Evolutionary conservation across 2,888 invertebrate genomes (phyloP).

Genomic region (Panzeria rudis): DNA sequence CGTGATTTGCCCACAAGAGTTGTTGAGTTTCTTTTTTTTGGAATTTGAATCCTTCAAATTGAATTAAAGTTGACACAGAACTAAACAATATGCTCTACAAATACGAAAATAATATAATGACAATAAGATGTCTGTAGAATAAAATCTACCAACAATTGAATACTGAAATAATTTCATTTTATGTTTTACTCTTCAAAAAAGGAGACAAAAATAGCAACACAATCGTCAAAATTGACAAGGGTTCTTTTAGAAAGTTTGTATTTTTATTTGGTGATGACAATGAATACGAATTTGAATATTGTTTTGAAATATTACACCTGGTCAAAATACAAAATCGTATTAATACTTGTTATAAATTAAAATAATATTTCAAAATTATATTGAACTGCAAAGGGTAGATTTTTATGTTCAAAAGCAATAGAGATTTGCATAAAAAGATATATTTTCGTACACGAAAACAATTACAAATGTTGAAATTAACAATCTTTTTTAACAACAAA

Average conservation of each 20-base stretch:
- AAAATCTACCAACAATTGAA: constrained; percentile 58
- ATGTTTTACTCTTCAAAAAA: constrained; percentile 16
- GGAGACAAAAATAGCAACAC: constrained; percentile 47
- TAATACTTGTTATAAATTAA: constrained; percentile 30
- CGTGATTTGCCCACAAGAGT: constrained; percentile 65
- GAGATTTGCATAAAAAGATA: background rate
- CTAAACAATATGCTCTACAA: constrained; percentile 45
- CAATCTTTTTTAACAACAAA: no score
- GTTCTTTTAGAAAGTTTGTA: constrained; percentile 25
- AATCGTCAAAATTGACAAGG: constrained; percentile 67
- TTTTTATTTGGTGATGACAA: constrained; percentile 38
- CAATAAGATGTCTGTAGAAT: constrained; percentile 46
- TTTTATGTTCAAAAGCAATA: background rate
- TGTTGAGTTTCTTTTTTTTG: constrained; percentile 39
- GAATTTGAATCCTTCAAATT: constrained; percentile 69
- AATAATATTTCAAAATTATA: constrained; percentile 23
- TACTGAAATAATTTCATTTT: constrained; percentile 57
- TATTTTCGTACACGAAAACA: background rate
- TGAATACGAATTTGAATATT: constrained; percentile 37
- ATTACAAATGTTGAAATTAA: no score
- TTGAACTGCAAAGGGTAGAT: background rate
- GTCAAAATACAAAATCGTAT: constrained; percentile 59
- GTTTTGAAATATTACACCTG: constrained; percentile 72
- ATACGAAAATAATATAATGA: constrained; percentile 38
- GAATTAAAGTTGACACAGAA: constrained; percentile 66